Percentiles rank a stretch among this genome's conserved stretches.
Evolutionary conservation across 2,888 invertebrate species (phyloP).

Genomic region (Abrostola triplasia): DNA sequence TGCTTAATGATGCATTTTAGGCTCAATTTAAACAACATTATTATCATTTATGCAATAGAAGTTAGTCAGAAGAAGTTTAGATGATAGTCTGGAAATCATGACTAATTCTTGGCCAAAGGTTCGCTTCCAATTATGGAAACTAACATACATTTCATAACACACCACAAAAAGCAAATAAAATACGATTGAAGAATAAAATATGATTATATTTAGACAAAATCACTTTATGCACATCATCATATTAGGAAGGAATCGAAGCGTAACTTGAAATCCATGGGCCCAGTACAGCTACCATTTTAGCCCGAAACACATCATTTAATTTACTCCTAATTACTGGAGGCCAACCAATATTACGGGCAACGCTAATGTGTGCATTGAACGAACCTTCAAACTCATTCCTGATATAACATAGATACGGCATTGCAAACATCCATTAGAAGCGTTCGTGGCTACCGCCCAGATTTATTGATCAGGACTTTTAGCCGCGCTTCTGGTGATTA

Average conservation of each 20-base stretch:
- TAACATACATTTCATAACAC: too few relatives aligned
- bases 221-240: neutral
- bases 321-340: conserved; percentile 77
- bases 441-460: neutral
- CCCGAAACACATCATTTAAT: conserved; percentile 77
- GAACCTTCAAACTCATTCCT: conserved; percentile 33
- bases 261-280: conserved; percentile 6
- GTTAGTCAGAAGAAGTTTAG: too few relatives aligned
- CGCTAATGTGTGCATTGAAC: conserved; percentile 55
- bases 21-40: too few relatives aligned
- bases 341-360: conserved; percentile 59
- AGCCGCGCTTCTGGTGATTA: neutral
- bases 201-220: neutral
- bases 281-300: conserved; percentile 59
- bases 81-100: too few relatives aligned
- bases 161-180: neutral
- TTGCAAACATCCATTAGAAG: conserved; percentile 20
- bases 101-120: too few relatives aligned
- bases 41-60: too few relatives aligned
- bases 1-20: too few relatives aligned
- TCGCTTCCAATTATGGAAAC: too few relatives aligned
- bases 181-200: neutral
- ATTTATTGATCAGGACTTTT: conserved; percentile 3
- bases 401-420: conserved; percentile 54
- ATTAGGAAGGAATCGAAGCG: conserved; percentile 12